A percentile compares a stretch with the other conserved stretches of the same genome.
phyloP scores from a whole-genome alignment of 2,113 vertebrate species.

The Amphiprion ocellaris region DNA sequence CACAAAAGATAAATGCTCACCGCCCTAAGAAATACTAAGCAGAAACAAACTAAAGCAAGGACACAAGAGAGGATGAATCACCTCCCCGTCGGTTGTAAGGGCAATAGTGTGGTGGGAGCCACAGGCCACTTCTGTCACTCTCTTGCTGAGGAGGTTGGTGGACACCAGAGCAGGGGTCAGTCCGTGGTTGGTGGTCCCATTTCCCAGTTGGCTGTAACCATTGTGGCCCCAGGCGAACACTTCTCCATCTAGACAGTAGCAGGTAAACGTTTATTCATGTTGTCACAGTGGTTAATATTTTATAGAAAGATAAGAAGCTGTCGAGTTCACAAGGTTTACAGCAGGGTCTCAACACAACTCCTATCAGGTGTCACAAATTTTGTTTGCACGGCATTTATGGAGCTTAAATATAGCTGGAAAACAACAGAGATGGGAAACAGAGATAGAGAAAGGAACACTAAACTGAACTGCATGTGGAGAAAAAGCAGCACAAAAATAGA shows the following conservation, averaged over 20 bases:
- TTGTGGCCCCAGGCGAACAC: constrained; percentile 99
- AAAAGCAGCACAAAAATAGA: too few species aligned
- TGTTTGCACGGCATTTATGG: not conserved
- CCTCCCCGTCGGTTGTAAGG: constrained; percentile 95
- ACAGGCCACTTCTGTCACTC: constrained; percentile 94
- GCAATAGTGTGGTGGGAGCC: constrained; percentile 97
- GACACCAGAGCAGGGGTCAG: constrained; percentile 92
- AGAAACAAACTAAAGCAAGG: not conserved
- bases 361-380: not conserved
- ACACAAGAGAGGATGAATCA: constrained; percentile 61
- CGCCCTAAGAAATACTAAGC: not conserved
- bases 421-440: not conserved
- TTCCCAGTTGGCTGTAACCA: constrained; percentile 96
- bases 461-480: not conserved
- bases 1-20: constrained; percentile 27
- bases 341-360: not conserved
- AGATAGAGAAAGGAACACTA: not conserved
- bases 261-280: constrained; percentile 35
- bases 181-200: constrained; percentile 94
- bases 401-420: not conserved
- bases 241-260: constrained; percentile 90
- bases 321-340: not conserved
- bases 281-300: constrained; percentile 55
- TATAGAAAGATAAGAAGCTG: constrained; percentile 13
- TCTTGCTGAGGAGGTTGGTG: constrained; percentile 94